Evolutionary conservation across 2,113 vertebrate genomes (phyloP).

Genomic region (Helogale parvula): DNA sequence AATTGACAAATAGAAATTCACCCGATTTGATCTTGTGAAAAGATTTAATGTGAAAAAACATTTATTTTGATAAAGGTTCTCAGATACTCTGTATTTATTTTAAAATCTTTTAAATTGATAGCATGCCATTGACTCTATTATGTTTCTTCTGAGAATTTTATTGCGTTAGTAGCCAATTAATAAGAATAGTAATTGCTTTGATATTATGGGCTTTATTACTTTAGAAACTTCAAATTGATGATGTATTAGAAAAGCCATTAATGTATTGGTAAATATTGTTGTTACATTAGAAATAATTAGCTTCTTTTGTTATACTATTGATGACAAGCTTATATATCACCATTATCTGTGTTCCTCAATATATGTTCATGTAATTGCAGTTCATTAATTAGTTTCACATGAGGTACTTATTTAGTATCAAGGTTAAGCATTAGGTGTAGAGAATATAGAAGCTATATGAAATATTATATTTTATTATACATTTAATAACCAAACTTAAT

Average conservation of each 20-base stretch:
- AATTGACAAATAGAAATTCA: neutral
- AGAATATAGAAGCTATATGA: neutral
- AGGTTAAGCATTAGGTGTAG: neutral
- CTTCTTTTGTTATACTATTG: neutral
- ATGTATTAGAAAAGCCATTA: neutral
- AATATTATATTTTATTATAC: neutral
- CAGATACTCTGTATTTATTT: neutral
- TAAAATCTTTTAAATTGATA: slow-evolving; percentile 8
- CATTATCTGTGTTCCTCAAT: neutral
- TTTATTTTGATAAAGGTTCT: neutral
- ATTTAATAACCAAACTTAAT: neutral
- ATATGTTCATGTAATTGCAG: neutral
- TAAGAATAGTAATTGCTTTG: neutral
- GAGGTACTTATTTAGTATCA: neutral
- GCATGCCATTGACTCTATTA: neutral
- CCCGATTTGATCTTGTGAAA: neutral
- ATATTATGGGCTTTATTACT: neutral
- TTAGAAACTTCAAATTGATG: neutral
- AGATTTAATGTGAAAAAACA: neutral
- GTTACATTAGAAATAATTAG: neutral
- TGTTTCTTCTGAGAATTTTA: slow-evolving; percentile 14
- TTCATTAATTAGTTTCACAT: slow-evolving; percentile 2
- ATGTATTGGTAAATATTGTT: slow-evolving; percentile 22
- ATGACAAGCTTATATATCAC: neutral
- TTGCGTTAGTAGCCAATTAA: neutral